Conservation (phyloP, 2,113 vertebrate genomes). For the Riparia riparia region DNA sequence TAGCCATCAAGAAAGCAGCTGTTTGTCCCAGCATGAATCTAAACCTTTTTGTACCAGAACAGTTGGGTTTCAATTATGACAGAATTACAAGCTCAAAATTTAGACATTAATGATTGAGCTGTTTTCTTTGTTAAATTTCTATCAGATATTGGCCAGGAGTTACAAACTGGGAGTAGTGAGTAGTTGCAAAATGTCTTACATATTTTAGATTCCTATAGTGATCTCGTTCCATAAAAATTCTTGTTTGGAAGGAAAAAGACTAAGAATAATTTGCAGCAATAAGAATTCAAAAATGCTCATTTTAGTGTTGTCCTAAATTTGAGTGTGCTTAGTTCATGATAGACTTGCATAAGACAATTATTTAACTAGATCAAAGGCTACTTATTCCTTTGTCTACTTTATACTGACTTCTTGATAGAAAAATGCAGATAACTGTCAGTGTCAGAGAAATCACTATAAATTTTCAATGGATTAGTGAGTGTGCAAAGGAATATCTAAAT, state of each 20-base stretch:
- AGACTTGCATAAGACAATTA: neutral
- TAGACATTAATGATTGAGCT: neutral
- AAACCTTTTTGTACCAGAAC: conserved; percentile 35
- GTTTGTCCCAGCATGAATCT: conserved; percentile 54
- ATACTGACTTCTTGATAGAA: neutral
- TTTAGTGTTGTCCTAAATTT: neutral
- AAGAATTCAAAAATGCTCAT: neutral
- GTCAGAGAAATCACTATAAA: neutral
- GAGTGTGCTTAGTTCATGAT: neutral
- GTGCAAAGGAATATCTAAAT: neutral
- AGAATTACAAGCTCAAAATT: conserved; percentile 24
- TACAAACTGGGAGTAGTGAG: neutral
- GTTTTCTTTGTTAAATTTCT: conserved; percentile 24
- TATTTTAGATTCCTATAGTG: neutral
- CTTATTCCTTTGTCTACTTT: neutral
- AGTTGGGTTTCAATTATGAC: conserved; percentile 29
- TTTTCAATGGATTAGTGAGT: neutral
- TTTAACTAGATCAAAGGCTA: neutral
- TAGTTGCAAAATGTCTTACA: neutral
- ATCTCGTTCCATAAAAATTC: neutral
- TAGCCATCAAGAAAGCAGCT: neutral
- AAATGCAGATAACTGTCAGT: neutral
- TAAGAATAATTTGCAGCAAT: neutral
- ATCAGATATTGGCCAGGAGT: neutral
- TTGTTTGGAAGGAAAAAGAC: neutral